A percentile compares a stretch with the other conserved stretches of the same genome.
phyloP scores from a whole-genome alignment of 2,797 vertebrate genomes.

The Macrochelys suwanniensis region DNA sequence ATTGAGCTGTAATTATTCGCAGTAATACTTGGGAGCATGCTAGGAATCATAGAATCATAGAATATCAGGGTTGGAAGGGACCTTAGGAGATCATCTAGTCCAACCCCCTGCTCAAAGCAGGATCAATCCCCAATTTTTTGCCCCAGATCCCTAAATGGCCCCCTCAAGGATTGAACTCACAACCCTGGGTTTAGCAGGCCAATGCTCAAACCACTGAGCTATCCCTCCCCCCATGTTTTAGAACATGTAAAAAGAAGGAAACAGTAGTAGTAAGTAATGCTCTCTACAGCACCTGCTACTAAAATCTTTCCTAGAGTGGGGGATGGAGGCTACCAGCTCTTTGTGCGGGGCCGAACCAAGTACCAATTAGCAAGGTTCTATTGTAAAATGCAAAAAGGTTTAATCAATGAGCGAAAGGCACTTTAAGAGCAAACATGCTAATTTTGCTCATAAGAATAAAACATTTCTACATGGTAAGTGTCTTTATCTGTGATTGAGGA shows the following conservation, averaged over 20 bases:
- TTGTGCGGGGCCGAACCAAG: slow-evolving; percentile 42
- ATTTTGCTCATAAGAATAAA: slow-evolving; percentile 17
- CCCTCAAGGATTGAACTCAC: too few relatives aligned
- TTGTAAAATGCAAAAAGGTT: slow-evolving; percentile 59
- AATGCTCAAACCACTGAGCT: too few relatives aligned
- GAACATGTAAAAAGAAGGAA: slow-evolving; percentile 59
- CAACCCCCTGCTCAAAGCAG: too few relatives aligned
- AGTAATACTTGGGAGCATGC: slow-evolving; percentile 57
- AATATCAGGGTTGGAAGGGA: too few relatives aligned
- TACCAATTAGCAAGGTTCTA: slow-evolving; percentile 65
- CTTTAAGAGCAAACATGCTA: slow-evolving; percentile 37
- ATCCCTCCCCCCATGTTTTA: not conserved
- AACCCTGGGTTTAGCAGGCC: too few relatives aligned
- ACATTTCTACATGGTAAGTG: slow-evolving; percentile 25
- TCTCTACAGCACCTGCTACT: slow-evolving; percentile 48
- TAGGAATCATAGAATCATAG: slow-evolving; percentile 12
- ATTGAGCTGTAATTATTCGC: slow-evolving; percentile 73
- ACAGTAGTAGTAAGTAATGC: slow-evolving; percentile 46
- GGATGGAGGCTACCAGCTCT: slow-evolving; percentile 38
- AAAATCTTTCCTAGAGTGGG: slow-evolving; percentile 63
- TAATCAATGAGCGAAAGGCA: slow-evolving; percentile 71
- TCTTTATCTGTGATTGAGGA: slow-evolving; percentile 18
- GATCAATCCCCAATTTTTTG: too few relatives aligned
- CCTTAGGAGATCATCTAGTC: too few relatives aligned
- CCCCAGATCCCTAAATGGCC: too few relatives aligned